Evolutionary conservation across 1,140 invertebrate species (phyloP), one percentile per base, ranked within the genome.

Genomic region (Pogonognathellus flavescens): DNA sequence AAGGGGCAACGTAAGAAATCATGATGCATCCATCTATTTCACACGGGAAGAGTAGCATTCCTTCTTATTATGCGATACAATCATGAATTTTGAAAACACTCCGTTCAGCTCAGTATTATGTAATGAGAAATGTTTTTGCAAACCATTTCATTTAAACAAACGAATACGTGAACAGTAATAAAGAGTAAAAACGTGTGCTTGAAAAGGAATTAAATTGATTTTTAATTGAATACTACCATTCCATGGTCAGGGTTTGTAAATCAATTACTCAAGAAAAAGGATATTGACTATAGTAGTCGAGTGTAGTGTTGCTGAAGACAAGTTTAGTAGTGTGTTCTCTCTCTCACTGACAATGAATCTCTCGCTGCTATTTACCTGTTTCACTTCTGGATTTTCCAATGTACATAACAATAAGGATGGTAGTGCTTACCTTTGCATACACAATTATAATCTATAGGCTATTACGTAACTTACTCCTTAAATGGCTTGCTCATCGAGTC

Each of bases 401-500:
- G 14, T n/a, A 41, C 41, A 25, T n/a, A 3, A 31, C 25, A n/a
- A 25, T 49, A 9, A 14, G 53, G 41, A 76, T 66, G 0, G 1
- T 14, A 55, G 53, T 55, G 9, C 41, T n/a, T 76, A 76, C 25
- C 10, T n/a, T 50, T 25, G 22, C 14, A 31, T 49, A 57, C n/a
- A 57, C n/a, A 57, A 57, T 57, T 14, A 57, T 57, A 57, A 20
- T 62, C 59, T 18, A 9, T 20, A 18, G n/a, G 59, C 59, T 20
- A 62, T 62, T 76, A 76, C 70, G 70, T 76, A 76, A 76, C 70
- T 76, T 76, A 31, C 14, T 76, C 70, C 70, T 76, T 76, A 76
- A 76, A 76, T 41, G 70, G 70, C 70, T 76, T 76, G 41, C 70
- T 25, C 22, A 66, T 66, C 62, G 16, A 76, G 25, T 76, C 41